These are phyloP conservation scores for Alloplasta piceator DNA, from an alignment of 2,888 invertebrate species.

Conservation along the genomic window DNA sequence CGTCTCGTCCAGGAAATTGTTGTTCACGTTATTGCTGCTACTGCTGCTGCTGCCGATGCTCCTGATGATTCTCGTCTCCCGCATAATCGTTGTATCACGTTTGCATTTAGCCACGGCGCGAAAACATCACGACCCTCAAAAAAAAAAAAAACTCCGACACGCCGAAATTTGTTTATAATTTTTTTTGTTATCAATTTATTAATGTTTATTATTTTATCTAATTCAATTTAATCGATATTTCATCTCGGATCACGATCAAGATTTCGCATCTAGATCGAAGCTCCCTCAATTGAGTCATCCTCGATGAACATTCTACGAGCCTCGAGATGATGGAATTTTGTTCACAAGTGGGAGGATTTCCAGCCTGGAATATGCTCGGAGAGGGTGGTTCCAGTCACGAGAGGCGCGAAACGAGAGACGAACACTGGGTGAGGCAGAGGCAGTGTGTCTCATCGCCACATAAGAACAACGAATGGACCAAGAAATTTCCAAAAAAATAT, in stretches of 20 bases:
- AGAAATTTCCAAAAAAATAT: conserved; percentile 11
- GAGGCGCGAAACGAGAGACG: conserved; percentile 7
- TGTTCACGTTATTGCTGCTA: conserved; percentile 69
- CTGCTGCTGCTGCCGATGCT: conserved; percentile 70
- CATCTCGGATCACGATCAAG: not conserved
- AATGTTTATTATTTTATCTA: not conserved
- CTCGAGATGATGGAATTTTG: conserved; percentile 4
- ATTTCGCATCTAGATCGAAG: not conserved
- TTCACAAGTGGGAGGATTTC: not conserved
- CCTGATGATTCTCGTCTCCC: conserved; percentile 73
- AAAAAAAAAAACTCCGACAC: conserved; percentile 12
- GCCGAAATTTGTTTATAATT: not conserved
- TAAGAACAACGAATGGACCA: conserved; percentile 1
- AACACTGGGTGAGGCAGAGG: conserved; percentile 62
- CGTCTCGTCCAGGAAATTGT: conserved; percentile 12
- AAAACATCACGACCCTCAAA: conserved; percentile 36
- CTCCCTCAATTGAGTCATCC: not conserved
- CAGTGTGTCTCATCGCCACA: conserved; percentile 15
- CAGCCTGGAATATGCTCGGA: not conserved
- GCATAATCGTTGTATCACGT: conserved; percentile 77
- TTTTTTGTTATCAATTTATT: conserved; percentile 3
- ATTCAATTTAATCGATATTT: not conserved
- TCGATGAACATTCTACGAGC: not conserved
- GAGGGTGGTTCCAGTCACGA: conserved; percentile 12
- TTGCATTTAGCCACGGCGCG: conserved; percentile 23